Percentiles rank a stretch among this genome's conserved stretches.
Conservation (phyloP, 2,113 vertebrate genomes). For the Nycticryphes semicollaris region DNA sequence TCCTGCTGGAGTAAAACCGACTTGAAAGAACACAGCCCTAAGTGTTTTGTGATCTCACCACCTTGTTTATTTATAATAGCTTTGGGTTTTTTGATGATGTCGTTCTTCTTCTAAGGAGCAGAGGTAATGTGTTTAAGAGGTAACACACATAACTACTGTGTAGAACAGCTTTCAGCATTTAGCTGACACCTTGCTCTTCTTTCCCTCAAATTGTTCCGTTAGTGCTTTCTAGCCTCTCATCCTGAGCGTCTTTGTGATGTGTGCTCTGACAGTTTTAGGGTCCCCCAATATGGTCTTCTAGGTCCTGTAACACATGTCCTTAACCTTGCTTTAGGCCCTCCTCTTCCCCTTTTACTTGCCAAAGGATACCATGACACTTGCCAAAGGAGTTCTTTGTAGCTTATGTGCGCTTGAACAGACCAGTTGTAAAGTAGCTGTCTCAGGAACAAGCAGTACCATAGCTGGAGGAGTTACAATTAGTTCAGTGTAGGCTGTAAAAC, state of each 20-base stretch:
- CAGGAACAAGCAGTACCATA: background rate
- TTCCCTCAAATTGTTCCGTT: fast-evolving
- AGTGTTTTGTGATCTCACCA: fast-evolving
- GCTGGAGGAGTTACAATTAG: background rate
- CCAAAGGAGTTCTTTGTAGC: background rate
- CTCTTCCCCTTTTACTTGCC: background rate
- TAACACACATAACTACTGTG: fast-evolving
- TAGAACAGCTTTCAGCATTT: fast-evolving
- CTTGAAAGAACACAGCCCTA: background rate
- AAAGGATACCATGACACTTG: background rate
- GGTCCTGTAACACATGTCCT: fast-evolving
- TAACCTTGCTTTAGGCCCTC: background rate
- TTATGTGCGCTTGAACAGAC: fast-evolving
- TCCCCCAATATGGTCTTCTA: background rate
- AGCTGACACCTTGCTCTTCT: fast-evolving
- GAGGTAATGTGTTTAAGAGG: fast-evolving
- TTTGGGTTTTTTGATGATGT: fast-evolving
- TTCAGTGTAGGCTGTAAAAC: background rate
- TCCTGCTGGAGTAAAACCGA: background rate
- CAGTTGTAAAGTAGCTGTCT: background rate
- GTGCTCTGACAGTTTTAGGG: background rate
- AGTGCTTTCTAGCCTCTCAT: background rate
- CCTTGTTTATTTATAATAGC: fast-evolving
- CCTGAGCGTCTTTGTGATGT: too few species aligned
- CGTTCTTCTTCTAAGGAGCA: background rate